These are phyloP conservation scores for Apis mellifera DNA, from an alignment of 1,140 invertebrate species.

Conservation along the genomic window DNA sequence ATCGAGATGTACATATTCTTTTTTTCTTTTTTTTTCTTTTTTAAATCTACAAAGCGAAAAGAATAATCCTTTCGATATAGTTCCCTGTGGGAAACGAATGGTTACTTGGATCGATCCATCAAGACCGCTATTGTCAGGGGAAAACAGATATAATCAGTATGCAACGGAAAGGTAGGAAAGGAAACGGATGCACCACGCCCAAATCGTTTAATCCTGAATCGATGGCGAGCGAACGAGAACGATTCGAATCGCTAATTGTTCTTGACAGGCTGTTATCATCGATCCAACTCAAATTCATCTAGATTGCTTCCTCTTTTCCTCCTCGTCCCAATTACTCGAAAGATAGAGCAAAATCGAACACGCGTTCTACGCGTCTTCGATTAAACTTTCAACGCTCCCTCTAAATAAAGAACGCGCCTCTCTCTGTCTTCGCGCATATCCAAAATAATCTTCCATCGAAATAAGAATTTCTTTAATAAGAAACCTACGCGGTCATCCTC, in stretches of 20 bases:
- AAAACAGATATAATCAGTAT: conserved; percentile 43
- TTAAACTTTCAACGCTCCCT: neutral
- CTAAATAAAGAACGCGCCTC: neutral
- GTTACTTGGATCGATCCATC: neutral
- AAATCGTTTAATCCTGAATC: conserved; percentile 63
- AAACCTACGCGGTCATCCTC: neutral
- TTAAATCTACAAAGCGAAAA: neutral
- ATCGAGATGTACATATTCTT: neutral
- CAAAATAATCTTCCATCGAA: neutral
- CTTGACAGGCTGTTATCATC: conserved; percentile 66
- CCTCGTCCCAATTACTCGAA: neutral
- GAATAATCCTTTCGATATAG: too few relatives aligned
- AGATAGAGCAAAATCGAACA: neutral
- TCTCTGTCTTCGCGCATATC: neutral
- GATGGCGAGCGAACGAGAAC: conserved; percentile 60
- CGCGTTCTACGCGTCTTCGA: neutral
- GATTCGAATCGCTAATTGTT: conserved; percentile 65
- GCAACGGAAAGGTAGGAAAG: conserved; percentile 42
- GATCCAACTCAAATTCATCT: neutral
- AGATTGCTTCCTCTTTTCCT: neutral
- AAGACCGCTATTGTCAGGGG: neutral
- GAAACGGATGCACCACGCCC: conserved; percentile 69
- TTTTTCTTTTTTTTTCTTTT: neutral
- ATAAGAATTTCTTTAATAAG: neutral
- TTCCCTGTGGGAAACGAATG: neutral